Evolutionary conservation across 1,140 invertebrate species (phyloP), one percentile per base, ranked within the genome.

Genomic region (Epicauta chinensis): DNA sequence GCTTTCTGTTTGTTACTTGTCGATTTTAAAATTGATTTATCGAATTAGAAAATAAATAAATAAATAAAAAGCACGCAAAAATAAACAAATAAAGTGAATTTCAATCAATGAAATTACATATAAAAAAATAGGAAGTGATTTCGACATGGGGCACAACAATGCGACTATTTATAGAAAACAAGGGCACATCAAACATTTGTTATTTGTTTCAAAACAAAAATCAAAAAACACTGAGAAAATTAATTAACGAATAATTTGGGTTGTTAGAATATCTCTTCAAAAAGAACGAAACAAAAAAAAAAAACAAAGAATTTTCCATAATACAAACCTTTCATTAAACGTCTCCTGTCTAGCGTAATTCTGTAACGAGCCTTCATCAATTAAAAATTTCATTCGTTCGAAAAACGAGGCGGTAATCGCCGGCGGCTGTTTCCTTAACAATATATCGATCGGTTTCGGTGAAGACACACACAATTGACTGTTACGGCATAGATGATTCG

Each of bases 331-430:
- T 77, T 96, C 91, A 74, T 97, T 97, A 74, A 98, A 98, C 4
- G 89, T 90, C 64, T 93, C 90, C 62, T 88, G 83, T 56, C 91
- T 85, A 12, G 94, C 93, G 71, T 97, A 98, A 70, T 91, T 94
- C 73, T 98, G 96, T 12, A 98, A 81, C 73, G 93, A 96, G 67
- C 93, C 92, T 71, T 97, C 93, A 73, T 98, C 93, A 58, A 98
- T 96, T 34, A 99, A 78, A 74, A 98, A 99, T 67, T 93, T 91
- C 89, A 97, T 96, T 65, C 93, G 84, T 70, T 98, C 93, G 70
- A 96, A 98, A 78, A 98, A 98, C 0, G 93, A 96, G 1, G 94
- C 93, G 0, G 93, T 96, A 53, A 95, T 91, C 12, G 93, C 89
- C 1, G 93, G 93, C 1, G 93, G 91, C 66, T 97, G 93, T 73